phyloP scores from a whole-genome alignment of 2,888 invertebrate genomes.

The Drosophila rubida region DNA sequence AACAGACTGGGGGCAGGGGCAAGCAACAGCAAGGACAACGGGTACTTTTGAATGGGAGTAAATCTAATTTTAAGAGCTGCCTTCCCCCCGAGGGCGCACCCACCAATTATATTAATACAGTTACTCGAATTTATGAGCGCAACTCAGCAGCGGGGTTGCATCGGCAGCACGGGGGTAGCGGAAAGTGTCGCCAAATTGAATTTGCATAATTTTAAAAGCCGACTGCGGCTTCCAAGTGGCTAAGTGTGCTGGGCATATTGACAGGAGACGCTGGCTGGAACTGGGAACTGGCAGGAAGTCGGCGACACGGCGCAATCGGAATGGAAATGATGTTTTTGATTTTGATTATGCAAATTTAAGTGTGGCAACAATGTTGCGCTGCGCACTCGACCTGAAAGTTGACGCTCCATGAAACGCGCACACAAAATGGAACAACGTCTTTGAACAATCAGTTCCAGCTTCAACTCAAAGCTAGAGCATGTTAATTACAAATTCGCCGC shows the following conservation, averaged over 20 bases:
- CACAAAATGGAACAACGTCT: conserved; percentile 14
- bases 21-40: conserved; percentile 24
- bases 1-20: conserved; percentile 20
- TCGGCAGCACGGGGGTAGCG: background rate
- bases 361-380: conserved; percentile 82
- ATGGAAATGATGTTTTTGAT: conserved; percentile 81
- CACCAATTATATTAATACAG: conserved; percentile 80
- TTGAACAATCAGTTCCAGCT: conserved; percentile 41
- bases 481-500: conserved; percentile 58
- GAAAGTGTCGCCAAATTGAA: conserved; percentile 76
- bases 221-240: conserved; percentile 77
- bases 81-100: conserved; percentile 31
- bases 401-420: conserved; percentile 40
- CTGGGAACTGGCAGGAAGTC: conserved; percentile 8
- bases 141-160: conserved; percentile 32
- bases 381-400: conserved; percentile 68
- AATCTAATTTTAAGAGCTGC: conserved; percentile 73
- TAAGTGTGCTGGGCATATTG: conserved; percentile 69
- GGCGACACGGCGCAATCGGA: conserved; percentile 34
- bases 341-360: conserved; percentile 83
- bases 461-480: too few relatives aligned
- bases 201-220: conserved; percentile 80
- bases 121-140: conserved; percentile 80
- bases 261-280: conserved; percentile 44
- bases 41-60: conserved; percentile 48